Base-by-base conservation (phyloP, 2,888 invertebrate species). In the Acleris literana region DNA sequence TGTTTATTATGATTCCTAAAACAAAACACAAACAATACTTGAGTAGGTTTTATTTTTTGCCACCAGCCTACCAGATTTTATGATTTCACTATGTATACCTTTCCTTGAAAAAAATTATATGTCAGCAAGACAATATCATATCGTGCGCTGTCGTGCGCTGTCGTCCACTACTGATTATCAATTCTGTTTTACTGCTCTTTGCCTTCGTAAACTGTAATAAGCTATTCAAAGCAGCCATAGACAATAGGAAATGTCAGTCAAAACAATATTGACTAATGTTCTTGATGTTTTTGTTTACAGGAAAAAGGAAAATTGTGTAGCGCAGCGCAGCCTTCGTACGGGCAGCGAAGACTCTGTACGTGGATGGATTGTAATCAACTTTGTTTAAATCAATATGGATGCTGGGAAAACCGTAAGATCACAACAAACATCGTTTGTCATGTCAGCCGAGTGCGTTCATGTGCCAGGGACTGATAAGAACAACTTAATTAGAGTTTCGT, bases 201-300 rank as follows among this genome's bases (percentile, higher is more conserved):
- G 39, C 39, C 48, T 53, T 49, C 48, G 33, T 64, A 48, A 64
- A 53, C 22, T 53, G 46, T 58, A 64, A 64, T 58, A 58, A 57
- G 58, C 58, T 58, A 58, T 64, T 59, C 59, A 59, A 48, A 43
- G n/a, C 49, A 54, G 39, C 54, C 64, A 25, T 29, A 13, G 54
- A 49, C 54, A 64, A 64, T 54, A 59, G 49, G 54, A 54, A 59
- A 55, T 22, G 55, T n/a, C 39, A 55, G 55, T 55, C 55, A 55
- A 55, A 33, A 16, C 55, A 55, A 55, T 55, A 44, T 55, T 22
- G 54, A 59, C 33, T 54, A 48, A 59, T 49, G 18, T 25, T 11
- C 39, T 59, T 39, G 39, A 58, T 58, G 58, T 18, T 53, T 48
- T 56, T 51, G 49, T 56, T 56, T 57, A 44, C 51, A 17, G 54